These are phyloP conservation scores for Herpailurus yagouaroundi DNA, from an alignment of 2,113 vertebrate genomes.

Conservation along the genomic window DNA sequence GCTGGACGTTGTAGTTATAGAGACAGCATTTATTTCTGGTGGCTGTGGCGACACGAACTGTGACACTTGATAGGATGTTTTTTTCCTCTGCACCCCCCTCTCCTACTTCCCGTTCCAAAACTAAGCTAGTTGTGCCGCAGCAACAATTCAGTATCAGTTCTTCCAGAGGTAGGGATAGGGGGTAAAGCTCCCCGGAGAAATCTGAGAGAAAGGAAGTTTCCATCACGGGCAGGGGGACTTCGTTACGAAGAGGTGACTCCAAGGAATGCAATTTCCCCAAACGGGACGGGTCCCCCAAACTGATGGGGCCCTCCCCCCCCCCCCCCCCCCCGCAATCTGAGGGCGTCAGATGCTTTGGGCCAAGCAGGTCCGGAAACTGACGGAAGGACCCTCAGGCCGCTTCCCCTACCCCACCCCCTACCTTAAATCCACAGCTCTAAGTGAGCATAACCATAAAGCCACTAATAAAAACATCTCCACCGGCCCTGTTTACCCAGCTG, in stretches of 20 bases:
- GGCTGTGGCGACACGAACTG: background rate
- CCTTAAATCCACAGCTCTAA: conserved; percentile 49
- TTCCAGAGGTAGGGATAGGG: background rate
- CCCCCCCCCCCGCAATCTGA: background rate
- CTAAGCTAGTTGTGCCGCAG: background rate
- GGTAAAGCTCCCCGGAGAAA: background rate
- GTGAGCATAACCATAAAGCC: conserved; percentile 67
- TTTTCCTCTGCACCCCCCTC: rapidly evolving
- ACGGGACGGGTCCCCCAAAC: background rate
- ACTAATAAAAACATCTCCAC: conserved; percentile 72
- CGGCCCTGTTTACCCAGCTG: conserved; percentile 80
- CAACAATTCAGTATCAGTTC: background rate
- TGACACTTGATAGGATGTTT: background rate
- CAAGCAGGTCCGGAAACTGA: background rate
- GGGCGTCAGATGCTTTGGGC: background rate
- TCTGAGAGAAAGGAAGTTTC: background rate
- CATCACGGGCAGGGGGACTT: background rate
- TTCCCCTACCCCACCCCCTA: background rate
- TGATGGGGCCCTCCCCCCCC: background rate
- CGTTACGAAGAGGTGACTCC: background rate
- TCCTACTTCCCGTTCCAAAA: background rate
- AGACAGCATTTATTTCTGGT: background rate
- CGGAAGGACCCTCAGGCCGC: background rate
- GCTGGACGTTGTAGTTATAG: no score
- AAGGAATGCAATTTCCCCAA: background rate